A percentile compares a stretch with the other conserved stretches of the same genome.
These are phyloP conservation scores for Pterostichus madidus DNA, from an alignment of 2,888 invertebrate genomes.

Conservation along the genomic window DNA sequence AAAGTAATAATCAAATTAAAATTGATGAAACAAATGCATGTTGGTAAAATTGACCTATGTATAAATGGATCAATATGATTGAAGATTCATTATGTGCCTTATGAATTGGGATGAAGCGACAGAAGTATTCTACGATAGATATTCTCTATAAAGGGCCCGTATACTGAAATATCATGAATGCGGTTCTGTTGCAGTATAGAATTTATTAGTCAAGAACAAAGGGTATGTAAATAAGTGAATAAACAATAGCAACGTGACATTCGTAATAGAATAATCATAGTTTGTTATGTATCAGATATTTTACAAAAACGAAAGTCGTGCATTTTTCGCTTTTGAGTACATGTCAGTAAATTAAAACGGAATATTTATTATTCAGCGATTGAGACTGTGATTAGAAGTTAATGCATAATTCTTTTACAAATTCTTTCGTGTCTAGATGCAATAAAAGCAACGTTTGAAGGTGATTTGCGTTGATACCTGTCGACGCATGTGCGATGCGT, in stretches of 20 bases:
- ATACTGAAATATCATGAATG: too few relatives aligned
- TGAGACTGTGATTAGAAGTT: constrained; percentile 58
- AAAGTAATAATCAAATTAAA: too few relatives aligned
- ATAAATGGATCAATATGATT: too few relatives aligned
- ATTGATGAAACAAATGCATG: too few relatives aligned
- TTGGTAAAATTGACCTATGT: too few relatives aligned
- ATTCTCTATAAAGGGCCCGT: too few relatives aligned
- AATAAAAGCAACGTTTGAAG: constrained; percentile 58
- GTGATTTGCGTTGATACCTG: constrained; percentile 58
- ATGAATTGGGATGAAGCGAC: too few relatives aligned
- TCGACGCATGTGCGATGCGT: constrained; percentile 60
- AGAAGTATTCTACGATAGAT: too few relatives aligned
- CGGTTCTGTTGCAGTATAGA: too few relatives aligned
- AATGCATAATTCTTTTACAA: constrained; percentile 60
- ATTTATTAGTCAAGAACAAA: constrained; percentile 9
- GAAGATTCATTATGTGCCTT: too few relatives aligned
- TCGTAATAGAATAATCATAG: constrained; percentile 48
- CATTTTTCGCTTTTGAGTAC: constrained; percentile 28
- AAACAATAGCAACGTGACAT: constrained; percentile 23
- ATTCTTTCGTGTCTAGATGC: constrained; percentile 56
- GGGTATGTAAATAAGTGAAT: constrained; percentile 28
- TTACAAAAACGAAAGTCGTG: constrained; percentile 44
- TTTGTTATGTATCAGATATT: constrained; percentile 18
- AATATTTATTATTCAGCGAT: constrained; percentile 54
- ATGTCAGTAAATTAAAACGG: constrained; percentile 46